Conservation (phyloP, 2,797 vertebrate genomes). For the Coranthus polyacanthus region DNA sequence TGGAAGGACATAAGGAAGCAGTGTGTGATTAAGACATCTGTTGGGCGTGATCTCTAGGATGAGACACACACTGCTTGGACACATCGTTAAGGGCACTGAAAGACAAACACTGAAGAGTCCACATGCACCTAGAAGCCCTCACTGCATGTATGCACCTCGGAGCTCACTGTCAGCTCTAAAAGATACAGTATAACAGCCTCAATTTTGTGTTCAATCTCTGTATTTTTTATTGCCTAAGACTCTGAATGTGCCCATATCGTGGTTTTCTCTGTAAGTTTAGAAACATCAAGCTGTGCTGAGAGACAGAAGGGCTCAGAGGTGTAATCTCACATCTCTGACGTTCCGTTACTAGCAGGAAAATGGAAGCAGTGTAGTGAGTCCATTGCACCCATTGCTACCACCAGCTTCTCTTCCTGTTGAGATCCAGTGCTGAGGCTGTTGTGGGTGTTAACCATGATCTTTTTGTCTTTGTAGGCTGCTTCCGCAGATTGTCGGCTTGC, state of each 20-base stretch:
- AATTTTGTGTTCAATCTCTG: conserved; percentile 11
- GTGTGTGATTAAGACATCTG: conserved; percentile 78
- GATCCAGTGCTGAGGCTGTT: conserved; percentile 30
- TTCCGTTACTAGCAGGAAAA: conserved; percentile 75
- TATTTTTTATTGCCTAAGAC: conserved; percentile 17
- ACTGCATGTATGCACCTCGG: conserved; percentile 12
- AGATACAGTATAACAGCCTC: background rate
- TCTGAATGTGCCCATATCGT: conserved; percentile 19
- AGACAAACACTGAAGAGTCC: background rate
- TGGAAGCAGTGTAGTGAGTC: conserved; percentile 52
- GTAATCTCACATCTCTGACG: conserved; percentile 66
- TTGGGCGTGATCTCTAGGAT: conserved; percentile 39
- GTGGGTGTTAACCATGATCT: conserved; percentile 62
- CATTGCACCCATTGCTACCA: conserved; percentile 34
- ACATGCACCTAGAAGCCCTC: conserved; percentile 18
- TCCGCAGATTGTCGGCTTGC: conserved; percentile 93
- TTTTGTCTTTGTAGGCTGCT: conserved; percentile 88
- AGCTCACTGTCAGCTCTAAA: conserved; percentile 9
- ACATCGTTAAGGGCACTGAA: conserved; percentile 17
- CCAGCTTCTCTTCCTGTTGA: conserved; percentile 29
- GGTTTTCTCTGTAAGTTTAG: conserved; percentile 36
- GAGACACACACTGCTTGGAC: conserved; percentile 30
- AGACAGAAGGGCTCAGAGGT: conserved; percentile 70
- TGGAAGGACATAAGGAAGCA: conserved; percentile 22
- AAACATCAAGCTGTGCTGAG: conserved; percentile 36